phyloP scores from a whole-genome alignment of 1,140 invertebrate species.

The Samia ricini region DNA sequence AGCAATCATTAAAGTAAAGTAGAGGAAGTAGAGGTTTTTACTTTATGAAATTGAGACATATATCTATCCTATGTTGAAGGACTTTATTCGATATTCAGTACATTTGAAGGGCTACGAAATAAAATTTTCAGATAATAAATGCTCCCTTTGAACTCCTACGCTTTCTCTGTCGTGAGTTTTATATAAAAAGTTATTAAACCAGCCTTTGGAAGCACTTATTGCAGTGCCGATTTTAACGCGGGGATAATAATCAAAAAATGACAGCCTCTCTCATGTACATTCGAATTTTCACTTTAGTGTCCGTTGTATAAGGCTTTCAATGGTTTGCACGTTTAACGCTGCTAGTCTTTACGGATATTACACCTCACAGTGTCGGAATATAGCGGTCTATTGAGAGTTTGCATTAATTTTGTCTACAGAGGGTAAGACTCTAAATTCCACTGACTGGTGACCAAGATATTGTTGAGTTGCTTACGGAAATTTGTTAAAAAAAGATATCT shows the following conservation, averaged over 20 bases:
- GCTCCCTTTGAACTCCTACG: neutral
- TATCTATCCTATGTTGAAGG: no score
- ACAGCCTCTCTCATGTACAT: neutral
- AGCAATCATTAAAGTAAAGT: no score
- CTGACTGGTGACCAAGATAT: neutral
- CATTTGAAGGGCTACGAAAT: no score
- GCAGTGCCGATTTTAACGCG: conserved; percentile 10
- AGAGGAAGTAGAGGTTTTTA: no score
- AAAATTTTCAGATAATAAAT: neutral
- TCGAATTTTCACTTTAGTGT: neutral
- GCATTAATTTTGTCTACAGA: conserved; percentile 9
- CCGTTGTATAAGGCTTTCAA: neutral
- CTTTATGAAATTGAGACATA: no score
- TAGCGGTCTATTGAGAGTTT: conserved; percentile 7
- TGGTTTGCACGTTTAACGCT: neutral
- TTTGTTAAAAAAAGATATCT: neutral
- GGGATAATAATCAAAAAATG: conserved; percentile 11
- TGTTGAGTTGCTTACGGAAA: neutral
- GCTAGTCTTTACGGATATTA: conserved; percentile 5
- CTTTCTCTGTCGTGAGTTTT: neutral
- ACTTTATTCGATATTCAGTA: no score
- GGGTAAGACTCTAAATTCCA: neutral
- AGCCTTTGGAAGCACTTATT: conserved; percentile 5
- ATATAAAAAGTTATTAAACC: conserved; percentile 8
- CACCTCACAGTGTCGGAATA: conserved; percentile 6